These are phyloP conservation scores for Mythimna loreyi DNA, from an alignment of 2,888 invertebrate genomes.

Conservation along the genomic window DNA sequence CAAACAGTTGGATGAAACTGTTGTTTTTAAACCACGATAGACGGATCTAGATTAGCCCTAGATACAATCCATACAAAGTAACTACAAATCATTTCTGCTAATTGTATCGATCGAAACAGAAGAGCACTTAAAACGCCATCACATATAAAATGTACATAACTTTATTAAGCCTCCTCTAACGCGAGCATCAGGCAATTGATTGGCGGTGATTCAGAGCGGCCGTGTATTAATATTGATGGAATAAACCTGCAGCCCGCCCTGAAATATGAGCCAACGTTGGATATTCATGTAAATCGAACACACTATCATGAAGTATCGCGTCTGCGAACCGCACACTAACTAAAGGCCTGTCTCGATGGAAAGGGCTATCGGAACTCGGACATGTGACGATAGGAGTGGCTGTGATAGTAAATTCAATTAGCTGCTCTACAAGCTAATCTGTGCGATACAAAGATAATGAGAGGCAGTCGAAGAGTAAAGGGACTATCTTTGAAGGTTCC, in stretches of 20 bases:
- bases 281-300: conserved; percentile 54
- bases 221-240: conserved; percentile 57
- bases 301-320: conserved; percentile 45
- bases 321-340: conserved; percentile 46
- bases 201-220: conserved; percentile 50
- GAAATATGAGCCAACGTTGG: conserved; percentile 52
- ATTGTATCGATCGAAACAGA: background rate
- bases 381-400: conserved; percentile 26
- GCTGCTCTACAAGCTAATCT: conserved; percentile 39
- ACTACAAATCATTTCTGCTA: background rate
- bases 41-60: no score
- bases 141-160: conserved; percentile 32
- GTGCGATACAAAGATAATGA: conserved; percentile 25
- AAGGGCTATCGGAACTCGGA: conserved; percentile 29
- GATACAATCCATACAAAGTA: background rate
- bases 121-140: conserved; percentile 16
- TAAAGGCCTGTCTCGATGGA: conserved; percentile 20
- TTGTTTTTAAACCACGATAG: no score
- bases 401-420: conserved; percentile 41
- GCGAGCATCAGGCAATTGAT: conserved; percentile 54
- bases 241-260: conserved; percentile 48
- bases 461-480: conserved; percentile 10
- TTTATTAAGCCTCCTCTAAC: conserved; percentile 32
- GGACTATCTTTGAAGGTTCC: conserved; percentile 15
- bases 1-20: no score